Evolutionary conservation across 2,797 vertebrate genomes (phyloP).

Genomic region (Gymnoscopelus microlampas): DNA sequence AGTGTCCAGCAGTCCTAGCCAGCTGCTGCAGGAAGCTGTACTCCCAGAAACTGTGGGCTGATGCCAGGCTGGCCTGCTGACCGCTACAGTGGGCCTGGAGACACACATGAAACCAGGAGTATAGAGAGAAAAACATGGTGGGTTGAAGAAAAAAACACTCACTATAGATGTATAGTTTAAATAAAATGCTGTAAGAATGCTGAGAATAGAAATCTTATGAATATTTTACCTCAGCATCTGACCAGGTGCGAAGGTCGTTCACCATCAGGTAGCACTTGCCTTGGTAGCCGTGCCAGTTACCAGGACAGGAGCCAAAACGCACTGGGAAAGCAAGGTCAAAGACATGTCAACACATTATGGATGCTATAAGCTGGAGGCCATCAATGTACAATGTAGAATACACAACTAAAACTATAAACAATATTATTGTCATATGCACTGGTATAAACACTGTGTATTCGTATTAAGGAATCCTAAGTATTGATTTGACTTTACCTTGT

Average conservation of each 20-base stretch:
- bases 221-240: not conserved
- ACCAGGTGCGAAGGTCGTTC: not conserved
- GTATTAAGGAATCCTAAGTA: not conserved
- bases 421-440: not conserved
- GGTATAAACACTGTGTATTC: not conserved
- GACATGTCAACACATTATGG: not conserved
- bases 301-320: not conserved
- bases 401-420: too few relatives aligned
- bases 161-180: not conserved
- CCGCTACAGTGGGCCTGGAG: not conserved
- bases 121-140: not conserved
- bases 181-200: not conserved
- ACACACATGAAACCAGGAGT: not conserved
- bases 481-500: not conserved
- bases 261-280: slow-evolving; percentile 1
- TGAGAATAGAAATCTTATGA: not conserved
- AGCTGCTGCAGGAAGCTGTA: not conserved
- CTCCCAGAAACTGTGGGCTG: slow-evolving; percentile 1
- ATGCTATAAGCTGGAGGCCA: not conserved
- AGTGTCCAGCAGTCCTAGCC: not conserved
- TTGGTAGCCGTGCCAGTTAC: not conserved
- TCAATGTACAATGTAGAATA: too few relatives aligned
- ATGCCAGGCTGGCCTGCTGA: not conserved
- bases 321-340: not conserved
- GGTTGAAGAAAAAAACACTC: not conserved